Evolutionary conservation across 1,140 invertebrate species (phyloP).

Genomic region (Drosophila hydei): DNA sequence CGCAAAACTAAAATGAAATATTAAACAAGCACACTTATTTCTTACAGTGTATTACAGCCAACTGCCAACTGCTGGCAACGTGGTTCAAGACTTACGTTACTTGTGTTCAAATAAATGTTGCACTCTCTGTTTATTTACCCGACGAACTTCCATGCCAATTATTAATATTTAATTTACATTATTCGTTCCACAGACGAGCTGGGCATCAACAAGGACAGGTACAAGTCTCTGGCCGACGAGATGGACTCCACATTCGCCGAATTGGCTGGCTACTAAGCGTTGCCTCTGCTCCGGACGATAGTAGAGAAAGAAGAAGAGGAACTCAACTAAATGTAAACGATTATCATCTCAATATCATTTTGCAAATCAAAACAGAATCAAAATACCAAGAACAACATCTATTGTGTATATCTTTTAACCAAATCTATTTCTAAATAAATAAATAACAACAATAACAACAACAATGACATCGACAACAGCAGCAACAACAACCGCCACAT

Average conservation of each 20-base stretch:
- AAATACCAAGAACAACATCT: constrained; percentile 77
- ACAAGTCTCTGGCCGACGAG: constrained; percentile 97
- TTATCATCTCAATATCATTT: constrained; percentile 70
- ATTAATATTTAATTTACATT: constrained; percentile 28
- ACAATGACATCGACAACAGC: constrained; percentile 68
- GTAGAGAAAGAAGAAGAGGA: constrained; percentile 32
- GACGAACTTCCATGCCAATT: background rate
- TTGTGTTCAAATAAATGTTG: constrained; percentile 56
- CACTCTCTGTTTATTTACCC: constrained; percentile 36
- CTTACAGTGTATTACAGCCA: constrained; percentile 45
- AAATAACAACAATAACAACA: constrained; percentile 80
- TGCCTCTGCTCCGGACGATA: constrained; percentile 27
- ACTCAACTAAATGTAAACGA: constrained; percentile 72
- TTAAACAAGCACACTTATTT: constrained; percentile 20
- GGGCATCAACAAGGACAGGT: constrained; percentile 99
- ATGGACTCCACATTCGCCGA: constrained; percentile 99
- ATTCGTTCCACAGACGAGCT: constrained; percentile 92
- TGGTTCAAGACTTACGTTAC: constrained; percentile 35
- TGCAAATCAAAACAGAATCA: constrained; percentile 39
- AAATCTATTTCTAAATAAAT: constrained; percentile 80
- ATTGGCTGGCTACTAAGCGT: constrained; percentile 92
- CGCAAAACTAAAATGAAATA: constrained; percentile 42
- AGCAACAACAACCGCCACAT: constrained; percentile 5
- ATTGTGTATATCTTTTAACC: constrained; percentile 76
- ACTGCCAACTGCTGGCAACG: constrained; percentile 15